Evolutionary conservation across 2,797 vertebrate species (phyloP).

Genomic region (Valencia hispanica): DNA sequence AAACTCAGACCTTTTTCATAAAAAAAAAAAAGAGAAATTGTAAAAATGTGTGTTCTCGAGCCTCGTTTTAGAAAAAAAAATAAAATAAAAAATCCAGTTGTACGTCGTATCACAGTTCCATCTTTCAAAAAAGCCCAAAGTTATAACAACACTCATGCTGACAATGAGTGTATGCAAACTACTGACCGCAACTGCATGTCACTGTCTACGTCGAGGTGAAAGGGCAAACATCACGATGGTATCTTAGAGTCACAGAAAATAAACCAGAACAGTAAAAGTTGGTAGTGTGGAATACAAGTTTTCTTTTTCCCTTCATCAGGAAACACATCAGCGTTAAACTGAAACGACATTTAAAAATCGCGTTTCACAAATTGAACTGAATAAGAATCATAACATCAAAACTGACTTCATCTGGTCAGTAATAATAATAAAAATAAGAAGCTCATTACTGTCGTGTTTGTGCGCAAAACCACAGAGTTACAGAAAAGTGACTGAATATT

Average conservation of each 20-base stretch:
- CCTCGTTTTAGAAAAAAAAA: not conserved
- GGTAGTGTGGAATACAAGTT: not conserved
- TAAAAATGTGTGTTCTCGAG: no score
- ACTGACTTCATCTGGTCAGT: constrained; percentile 30
- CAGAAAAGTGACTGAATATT: not conserved
- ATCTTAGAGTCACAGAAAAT: not conserved
- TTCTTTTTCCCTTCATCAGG: not conserved
- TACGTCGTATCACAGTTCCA: not conserved
- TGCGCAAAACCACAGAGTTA: constrained; percentile 5
- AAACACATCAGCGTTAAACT: constrained; percentile 12
- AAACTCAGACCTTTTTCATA: not conserved
- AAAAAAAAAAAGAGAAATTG: not conserved
- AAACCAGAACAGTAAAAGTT: not conserved
- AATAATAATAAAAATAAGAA: constrained; percentile 42
- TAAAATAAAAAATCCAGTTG: not conserved
- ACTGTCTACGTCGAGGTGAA: not conserved
- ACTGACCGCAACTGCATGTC: not conserved
- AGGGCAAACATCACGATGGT: not conserved
- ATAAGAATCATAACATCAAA: constrained; percentile 16
- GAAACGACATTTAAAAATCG: constrained; percentile 29
- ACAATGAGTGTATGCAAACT: not conserved
- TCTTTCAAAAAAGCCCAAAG: not conserved
- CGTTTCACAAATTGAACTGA: constrained; percentile 36
- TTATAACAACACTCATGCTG: not conserved
- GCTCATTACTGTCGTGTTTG: constrained; percentile 1